Base-by-base conservation (phyloP, 1,140 invertebrate species). In the Samia ricini region DNA sequence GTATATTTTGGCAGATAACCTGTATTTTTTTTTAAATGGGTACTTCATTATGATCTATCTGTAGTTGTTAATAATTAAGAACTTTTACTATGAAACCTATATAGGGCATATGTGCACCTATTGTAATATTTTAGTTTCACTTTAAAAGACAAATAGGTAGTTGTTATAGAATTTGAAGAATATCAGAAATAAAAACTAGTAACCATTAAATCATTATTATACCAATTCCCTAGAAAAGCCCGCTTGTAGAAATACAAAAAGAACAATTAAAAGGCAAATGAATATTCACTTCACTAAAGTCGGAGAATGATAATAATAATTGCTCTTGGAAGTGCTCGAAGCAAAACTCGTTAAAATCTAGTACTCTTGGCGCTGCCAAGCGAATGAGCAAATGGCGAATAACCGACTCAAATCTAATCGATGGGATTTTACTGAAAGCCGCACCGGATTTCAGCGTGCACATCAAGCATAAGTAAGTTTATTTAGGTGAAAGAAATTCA, bases 281-380 rank as follows among this genome's bases (percentile, higher is more conserved):
- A 29, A 65, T 71, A 69, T 72, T 72, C 64, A 68, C 55, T 74
- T 68, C 65, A 62, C 56, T 59, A 50, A 72, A 69, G 55, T 69
- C 59, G 56, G 48, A 56, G 57, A 21, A 60, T 59, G 61, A 71
- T 74, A 75, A 72, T 78, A 51, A 51, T 57, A 57, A 57, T 57
- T 57, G 56, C 56, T 33, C 29, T 33, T 63, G 59, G 63, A 68
- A 64, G 62, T 61, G 62, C 77, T 82, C 68, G 64, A 70, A 78
- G 63, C 63, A 73, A 72, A 76, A 76, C 79, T 81, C 73, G 76
- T 81, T 81, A 79, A 79, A 79, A 72, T 78, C 71, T 76, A 79
- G 73, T 71, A 73, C 75, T 69, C 73, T 77, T 36, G 33, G n/a
- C 58, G 55, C 29, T 49, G 62, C 36, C 59, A 56, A 52, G 60